phyloP scores from a whole-genome alignment of 2,888 invertebrate species.

The Orchesella flavescens region DNA sequence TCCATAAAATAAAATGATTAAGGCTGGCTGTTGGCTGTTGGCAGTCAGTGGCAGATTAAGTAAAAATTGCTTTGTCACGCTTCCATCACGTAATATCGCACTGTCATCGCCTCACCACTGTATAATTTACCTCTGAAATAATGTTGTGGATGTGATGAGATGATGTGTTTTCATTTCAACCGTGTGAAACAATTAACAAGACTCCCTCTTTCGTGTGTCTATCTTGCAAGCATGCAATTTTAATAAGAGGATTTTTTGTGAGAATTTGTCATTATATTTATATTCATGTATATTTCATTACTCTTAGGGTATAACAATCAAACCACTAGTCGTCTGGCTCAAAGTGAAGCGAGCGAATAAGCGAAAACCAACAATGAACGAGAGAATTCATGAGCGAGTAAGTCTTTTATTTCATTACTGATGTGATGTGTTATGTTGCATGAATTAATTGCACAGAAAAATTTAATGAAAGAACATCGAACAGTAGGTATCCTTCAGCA shows the following conservation, averaged over 20 bases:
- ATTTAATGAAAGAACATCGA: not conserved
- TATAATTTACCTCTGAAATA: not conserved
- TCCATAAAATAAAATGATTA: not conserved
- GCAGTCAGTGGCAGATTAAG: not conserved
- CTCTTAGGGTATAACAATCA: slow-evolving; percentile 93
- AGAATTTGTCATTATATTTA: slow-evolving; percentile 2
- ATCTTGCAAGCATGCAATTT: too few species aligned
- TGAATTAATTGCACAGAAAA: not conserved
- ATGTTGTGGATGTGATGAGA: slow-evolving; percentile 8
- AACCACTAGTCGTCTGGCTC: slow-evolving; percentile 93
- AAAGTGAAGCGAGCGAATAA: slow-evolving; percentile 94
- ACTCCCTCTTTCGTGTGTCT: not conserved
- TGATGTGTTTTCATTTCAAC: slow-evolving; percentile 31
- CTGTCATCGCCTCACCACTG: slow-evolving; percentile 32
- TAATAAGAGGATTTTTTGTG: not conserved
- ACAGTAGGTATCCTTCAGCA: too few species aligned
- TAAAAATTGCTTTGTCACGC: slow-evolving; percentile 27
- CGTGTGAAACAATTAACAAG: slow-evolving; percentile 38
- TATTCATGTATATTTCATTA: not conserved
- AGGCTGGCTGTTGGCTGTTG: too few species aligned
- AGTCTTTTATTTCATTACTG: slow-evolving; percentile 15
- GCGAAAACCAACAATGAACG: slow-evolving; percentile 95
- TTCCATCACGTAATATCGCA: slow-evolving; percentile 7
- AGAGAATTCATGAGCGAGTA: slow-evolving; percentile 91
- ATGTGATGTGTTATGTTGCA: not conserved